A percentile compares a stretch with the other conserved stretches of the same genome.
phyloP scores from a whole-genome alignment of 2,797 vertebrate genomes.

The Eleutherodactylus coqui region DNA sequence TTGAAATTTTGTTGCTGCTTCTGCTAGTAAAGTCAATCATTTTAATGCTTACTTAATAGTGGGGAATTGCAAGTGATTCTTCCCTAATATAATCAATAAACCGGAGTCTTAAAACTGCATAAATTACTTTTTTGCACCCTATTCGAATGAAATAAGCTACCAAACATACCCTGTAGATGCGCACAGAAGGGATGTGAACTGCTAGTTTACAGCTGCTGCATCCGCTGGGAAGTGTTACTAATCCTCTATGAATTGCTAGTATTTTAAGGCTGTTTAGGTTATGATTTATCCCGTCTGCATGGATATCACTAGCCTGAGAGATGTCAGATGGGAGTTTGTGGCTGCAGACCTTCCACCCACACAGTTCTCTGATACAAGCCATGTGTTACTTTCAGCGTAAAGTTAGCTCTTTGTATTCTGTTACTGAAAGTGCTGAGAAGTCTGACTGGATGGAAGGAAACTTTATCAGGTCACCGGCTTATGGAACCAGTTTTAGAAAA shows the following conservation, averaged over 20 bases:
- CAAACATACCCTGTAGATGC: not conserved
- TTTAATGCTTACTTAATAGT: not conserved
- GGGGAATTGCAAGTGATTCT: not conserved
- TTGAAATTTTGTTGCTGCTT: not conserved
- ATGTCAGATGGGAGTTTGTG: not conserved
- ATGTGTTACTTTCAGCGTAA: constrained; percentile 38
- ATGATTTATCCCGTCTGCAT: constrained; percentile 16
- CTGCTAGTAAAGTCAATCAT: not conserved
- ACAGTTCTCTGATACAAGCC: constrained; percentile 40
- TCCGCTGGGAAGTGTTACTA: not conserved
- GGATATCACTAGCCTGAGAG: not conserved
- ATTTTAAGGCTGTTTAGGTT: constrained; percentile 13
- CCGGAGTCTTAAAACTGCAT: not conserved
- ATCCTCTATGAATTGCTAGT: constrained; percentile 20
- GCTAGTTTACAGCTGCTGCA: constrained; percentile 25
- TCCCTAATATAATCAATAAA: not conserved
- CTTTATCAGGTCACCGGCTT: not conserved
- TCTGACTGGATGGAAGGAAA: not conserved
- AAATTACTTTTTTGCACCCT: not conserved
- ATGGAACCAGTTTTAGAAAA: not conserved
- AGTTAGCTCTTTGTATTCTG: constrained; percentile 27
- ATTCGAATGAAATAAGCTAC: not conserved
- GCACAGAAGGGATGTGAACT: constrained; percentile 1
- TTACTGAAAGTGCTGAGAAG: not conserved
- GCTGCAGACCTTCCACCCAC: constrained; percentile 33